Base-by-base conservation (phyloP, 2,113 vertebrate species). In the Myotis brandtii region DNA sequence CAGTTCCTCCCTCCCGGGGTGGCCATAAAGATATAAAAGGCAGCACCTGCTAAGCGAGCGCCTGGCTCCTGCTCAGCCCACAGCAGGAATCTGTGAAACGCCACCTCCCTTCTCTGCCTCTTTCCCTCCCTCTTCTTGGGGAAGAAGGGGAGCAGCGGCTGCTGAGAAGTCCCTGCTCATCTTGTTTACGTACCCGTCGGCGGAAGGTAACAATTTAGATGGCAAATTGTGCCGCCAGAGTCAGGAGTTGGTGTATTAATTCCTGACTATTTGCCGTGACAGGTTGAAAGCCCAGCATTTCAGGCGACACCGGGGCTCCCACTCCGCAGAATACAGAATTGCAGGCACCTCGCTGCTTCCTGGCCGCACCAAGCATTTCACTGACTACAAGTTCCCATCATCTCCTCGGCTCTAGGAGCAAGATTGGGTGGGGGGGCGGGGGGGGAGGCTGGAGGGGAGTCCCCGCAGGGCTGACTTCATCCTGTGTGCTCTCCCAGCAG, bases 191-290 rank as follows among this genome's bases (percentile, higher is more conserved):
- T 7, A 72, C 89, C 25, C 0, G 48, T 73, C 83, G 5, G 50
- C 11, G 10, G 93, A 93, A 97, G 97, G 91, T 66, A 93, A 94
- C 96, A 92, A 93, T 95, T 97, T 77, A 96, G 95, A 56, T 62
- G 91, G 93, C 93, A 96, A 96, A 92, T 93, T 89, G 75, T 34
- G 6, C 92, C 87, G 92, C 93, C 86, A 85, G 95, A 37, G 52
- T 14, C 0, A 0, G 80, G 89, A 96, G 79, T 13, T 23, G 66
- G 83, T 69, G 91, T 92, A 54, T 92, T 94, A 94, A 96, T 94
- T 96, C 72, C 95, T 13, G 48, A 70, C 73, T 84, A 34, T 95
- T 96, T 93, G 70, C 93, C 46, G 70, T 85, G 96, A 97, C 96
- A 94, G 91, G 79, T 96, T 94, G 92, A 96, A 59, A 89, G 91